Evolutionary conservation across 2,113 vertebrate species (phyloP).

Genomic region (Psephotus haematonotus): DNA sequence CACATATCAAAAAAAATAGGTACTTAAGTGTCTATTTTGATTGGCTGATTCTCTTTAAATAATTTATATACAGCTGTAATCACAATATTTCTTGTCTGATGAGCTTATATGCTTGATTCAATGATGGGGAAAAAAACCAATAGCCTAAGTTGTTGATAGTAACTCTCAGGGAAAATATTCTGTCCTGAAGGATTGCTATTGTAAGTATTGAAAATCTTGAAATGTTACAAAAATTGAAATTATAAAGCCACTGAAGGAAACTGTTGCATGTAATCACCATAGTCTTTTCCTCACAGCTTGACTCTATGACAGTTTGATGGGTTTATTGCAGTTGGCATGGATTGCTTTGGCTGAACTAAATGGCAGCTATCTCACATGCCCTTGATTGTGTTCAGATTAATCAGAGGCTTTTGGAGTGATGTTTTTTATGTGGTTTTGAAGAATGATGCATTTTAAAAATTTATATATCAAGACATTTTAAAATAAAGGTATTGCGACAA

Average conservation of each 20-base stretch:
- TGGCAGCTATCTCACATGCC: slow-evolving; percentile 65
- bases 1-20: slow-evolving; percentile 60
- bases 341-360: slow-evolving; percentile 74
- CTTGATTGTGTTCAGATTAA: slow-evolving; percentile 75
- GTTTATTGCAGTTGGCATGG: slow-evolving; percentile 76
- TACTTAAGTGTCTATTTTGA: slow-evolving; percentile 66
- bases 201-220: slow-evolving; percentile 75
- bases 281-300: slow-evolving; percentile 76
- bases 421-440: slow-evolving; percentile 58
- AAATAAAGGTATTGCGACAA: neutral
- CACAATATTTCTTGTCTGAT: slow-evolving; percentile 77
- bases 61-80: slow-evolving; percentile 71
- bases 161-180: slow-evolving; percentile 73
- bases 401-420: slow-evolving; percentile 73
- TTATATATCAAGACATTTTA: slow-evolving; percentile 21
- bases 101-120: slow-evolving; percentile 73
- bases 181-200: slow-evolving; percentile 52
- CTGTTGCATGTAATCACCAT: slow-evolving; percentile 67
- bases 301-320: slow-evolving; percentile 75
- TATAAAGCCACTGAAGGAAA: slow-evolving; percentile 76
- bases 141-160: slow-evolving; percentile 75
- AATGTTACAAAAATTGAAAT: slow-evolving; percentile 79
- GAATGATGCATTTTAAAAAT: slow-evolving; percentile 61
- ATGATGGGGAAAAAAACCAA: slow-evolving; percentile 75
- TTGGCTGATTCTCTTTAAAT: slow-evolving; percentile 69